Percentiles rank a stretch among this genome's conserved stretches.
phyloP scores from a whole-genome alignment of 2,797 vertebrate species.

The Onychomys torridus region DNA sequence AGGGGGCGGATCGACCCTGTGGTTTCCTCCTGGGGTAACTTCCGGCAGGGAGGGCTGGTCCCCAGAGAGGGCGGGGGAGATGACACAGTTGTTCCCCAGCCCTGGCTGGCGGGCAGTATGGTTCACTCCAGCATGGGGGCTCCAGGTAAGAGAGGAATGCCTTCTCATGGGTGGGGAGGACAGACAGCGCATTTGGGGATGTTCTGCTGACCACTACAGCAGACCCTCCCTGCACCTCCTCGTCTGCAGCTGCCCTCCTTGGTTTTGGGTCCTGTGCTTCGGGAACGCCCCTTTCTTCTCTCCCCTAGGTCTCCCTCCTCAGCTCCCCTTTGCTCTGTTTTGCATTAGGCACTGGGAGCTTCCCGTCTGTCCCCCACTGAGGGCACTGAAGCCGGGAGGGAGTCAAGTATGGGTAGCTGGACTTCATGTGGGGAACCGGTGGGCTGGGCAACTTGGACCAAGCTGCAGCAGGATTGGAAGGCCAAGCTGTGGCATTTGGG shows the following conservation, averaged over 20 bases:
- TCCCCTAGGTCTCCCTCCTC: neutral
- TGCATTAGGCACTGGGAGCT: neutral
- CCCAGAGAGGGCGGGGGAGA: slow-evolving; percentile 78
- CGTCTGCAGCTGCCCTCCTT: neutral
- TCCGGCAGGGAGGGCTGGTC: slow-evolving; percentile 79
- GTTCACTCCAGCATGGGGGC: slow-evolving; percentile 84
- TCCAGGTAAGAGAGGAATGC: slow-evolving; percentile 79
- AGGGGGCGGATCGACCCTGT: slow-evolving; percentile 76
- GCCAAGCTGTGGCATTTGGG: neutral
- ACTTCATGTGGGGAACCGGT: neutral
- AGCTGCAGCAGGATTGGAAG: neutral
- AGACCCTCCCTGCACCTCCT: neutral
- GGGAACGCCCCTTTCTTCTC: neutral
- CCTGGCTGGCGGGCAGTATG: slow-evolving; percentile 77
- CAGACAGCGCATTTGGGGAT: neutral
- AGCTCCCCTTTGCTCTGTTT: neutral
- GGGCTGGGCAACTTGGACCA: neutral
- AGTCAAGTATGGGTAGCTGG: neutral
- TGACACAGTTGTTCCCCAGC: slow-evolving; percentile 83
- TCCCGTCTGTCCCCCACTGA: neutral
- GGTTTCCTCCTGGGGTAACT: slow-evolving; percentile 82
- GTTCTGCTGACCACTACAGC: neutral
- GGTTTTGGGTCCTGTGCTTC: neutral
- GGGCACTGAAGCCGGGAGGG: neutral
- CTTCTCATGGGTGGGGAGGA: neutral